These are phyloP conservation scores for Neoniphon sammara DNA, from an alignment of 2,797 vertebrate genomes.

Conservation along the genomic window DNA sequence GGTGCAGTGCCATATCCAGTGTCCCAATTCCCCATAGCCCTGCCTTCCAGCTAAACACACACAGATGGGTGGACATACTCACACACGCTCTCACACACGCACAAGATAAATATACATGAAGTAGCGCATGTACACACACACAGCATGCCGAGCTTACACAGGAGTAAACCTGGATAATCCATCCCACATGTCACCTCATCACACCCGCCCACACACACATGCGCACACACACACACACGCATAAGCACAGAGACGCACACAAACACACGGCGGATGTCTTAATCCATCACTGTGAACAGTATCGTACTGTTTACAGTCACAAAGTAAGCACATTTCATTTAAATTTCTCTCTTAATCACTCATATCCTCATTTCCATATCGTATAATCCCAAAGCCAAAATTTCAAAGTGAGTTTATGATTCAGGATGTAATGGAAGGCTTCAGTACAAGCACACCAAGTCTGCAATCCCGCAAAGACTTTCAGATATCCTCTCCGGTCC, in stretches of 20 bases:
- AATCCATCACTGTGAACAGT: conserved; percentile 46
- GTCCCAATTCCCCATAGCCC: conserved; percentile 50
- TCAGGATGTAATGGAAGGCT: neutral
- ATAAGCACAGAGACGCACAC: too few relatives aligned
- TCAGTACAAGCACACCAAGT: neutral
- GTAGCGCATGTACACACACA: conserved; percentile 23
- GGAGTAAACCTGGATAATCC: conserved; percentile 62
- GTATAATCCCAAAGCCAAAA: conserved; percentile 40
- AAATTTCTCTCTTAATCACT: conserved; percentile 36
- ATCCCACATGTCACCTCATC: conserved; percentile 41
- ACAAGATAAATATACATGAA: conserved; percentile 41
- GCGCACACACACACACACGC: neutral
- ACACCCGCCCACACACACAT: conserved; percentile 36
- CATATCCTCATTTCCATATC: conserved; percentile 53
- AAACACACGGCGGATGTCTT: conserved; percentile 30
- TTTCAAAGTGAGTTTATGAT: neutral
- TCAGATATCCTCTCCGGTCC: conserved; percentile 14
- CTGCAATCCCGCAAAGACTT: conserved; percentile 23
- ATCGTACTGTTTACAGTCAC: neutral
- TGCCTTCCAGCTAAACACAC: conserved; percentile 62
- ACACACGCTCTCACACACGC: conserved; percentile 19
- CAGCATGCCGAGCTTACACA: conserved; percentile 26
- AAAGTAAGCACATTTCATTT: conserved; percentile 50
- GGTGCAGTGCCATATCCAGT: conserved; percentile 39
- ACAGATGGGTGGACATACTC: conserved; percentile 53